Evolutionary conservation across 2,888 invertebrate species (phyloP).

Genomic region (Oscheius sp.): DNA sequence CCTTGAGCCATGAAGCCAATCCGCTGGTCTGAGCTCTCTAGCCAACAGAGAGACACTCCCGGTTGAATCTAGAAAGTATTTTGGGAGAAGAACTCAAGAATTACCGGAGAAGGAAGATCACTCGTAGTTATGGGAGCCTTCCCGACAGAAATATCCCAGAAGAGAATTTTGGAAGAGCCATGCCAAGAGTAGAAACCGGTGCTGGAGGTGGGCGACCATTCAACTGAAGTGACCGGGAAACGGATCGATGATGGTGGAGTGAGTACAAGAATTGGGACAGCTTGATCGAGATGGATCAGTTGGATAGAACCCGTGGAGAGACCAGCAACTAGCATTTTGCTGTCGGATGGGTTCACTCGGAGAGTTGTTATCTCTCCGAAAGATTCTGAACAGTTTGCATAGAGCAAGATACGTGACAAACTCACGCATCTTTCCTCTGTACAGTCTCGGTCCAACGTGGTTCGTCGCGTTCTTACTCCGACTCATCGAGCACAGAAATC

Average conservation of each 20-base stretch:
- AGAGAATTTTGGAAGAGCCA: constrained; percentile 14
- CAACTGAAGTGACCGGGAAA: constrained; percentile 30
- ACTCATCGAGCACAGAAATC: constrained; percentile 31
- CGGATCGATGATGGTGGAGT: constrained; percentile 36
- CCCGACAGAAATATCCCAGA: constrained; percentile 30
- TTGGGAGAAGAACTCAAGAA: neutral
- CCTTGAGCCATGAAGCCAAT: constrained; percentile 30
- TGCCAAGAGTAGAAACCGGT: constrained; percentile 33
- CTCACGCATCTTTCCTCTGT: constrained; percentile 38
- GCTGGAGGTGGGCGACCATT: constrained; percentile 35
- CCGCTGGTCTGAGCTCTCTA: constrained; percentile 19
- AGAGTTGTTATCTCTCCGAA: constrained; percentile 41
- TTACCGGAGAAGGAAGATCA: constrained; percentile 19
- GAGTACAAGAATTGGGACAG: constrained; percentile 34
- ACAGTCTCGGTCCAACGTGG: constrained; percentile 27
- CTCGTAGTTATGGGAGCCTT: constrained; percentile 8
- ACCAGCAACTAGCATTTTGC: constrained; percentile 24
- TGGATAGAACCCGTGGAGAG: constrained; percentile 26
- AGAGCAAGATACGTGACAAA: neutral
- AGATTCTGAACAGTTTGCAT: constrained; percentile 28
- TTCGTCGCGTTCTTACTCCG: constrained; percentile 14
- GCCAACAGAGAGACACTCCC: constrained; percentile 23
- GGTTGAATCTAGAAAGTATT: neutral
- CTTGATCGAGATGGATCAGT: constrained; percentile 32
- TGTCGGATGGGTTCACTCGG: constrained; percentile 36